phyloP scores from a whole-genome alignment of 2,797 vertebrate genomes.

The Cryptoblepharus egeriae region DNA sequence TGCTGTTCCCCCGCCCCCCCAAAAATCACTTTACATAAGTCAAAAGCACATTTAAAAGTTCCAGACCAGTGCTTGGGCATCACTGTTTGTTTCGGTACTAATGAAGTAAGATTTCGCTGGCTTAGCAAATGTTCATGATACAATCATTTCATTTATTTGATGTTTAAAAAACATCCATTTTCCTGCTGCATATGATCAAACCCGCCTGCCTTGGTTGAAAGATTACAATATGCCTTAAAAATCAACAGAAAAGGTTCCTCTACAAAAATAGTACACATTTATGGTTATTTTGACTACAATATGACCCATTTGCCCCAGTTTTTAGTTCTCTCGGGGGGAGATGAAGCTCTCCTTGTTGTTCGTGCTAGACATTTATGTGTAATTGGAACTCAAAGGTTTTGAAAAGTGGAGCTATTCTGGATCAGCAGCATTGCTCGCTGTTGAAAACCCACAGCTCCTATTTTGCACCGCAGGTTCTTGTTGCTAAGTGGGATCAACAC shows the following conservation, averaged over 20 bases:
- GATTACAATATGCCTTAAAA: background rate
- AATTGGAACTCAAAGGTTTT: background rate
- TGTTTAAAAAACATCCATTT: background rate
- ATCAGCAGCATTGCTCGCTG: background rate
- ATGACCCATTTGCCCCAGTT: background rate
- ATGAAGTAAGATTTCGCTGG: background rate
- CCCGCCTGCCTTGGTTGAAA: background rate
- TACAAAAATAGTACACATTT: background rate
- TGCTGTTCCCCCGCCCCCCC: background rate
- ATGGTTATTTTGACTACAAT: background rate
- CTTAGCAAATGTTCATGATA: background rate
- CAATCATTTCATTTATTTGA: background rate
- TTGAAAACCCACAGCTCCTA: background rate
- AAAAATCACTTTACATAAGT: background rate
- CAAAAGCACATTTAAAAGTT: slow-evolving; percentile 11
- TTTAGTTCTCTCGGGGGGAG: background rate
- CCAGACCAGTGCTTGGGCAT: background rate
- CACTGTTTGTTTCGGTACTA: background rate
- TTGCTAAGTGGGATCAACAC: background rate
- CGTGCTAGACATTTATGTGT: background rate
- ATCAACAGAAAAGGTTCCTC: background rate
- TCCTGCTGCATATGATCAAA: background rate
- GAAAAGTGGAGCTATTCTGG: background rate
- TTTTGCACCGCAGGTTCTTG: background rate
- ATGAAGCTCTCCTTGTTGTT: background rate